A percentile compares a stretch with the other conserved stretches of the same genome.
These are phyloP conservation scores for Sebastes minor DNA, from an alignment of 2,797 vertebrate species.

Conservation along the genomic window DNA sequence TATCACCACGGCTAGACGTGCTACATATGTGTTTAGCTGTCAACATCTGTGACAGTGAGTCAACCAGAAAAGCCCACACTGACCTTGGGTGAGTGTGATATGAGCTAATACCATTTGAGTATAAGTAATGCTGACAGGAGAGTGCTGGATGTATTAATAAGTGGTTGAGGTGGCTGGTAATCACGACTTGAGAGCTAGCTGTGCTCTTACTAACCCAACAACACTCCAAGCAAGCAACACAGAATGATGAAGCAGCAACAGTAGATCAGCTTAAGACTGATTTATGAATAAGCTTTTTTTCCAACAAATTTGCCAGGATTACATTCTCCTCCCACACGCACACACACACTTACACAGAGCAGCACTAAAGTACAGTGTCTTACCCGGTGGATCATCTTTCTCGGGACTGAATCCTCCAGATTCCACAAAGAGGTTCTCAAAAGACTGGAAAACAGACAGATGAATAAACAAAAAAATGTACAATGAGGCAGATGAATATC, in stretches of 20 bases:
- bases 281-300: neutral
- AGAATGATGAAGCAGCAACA: neutral
- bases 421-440: slow-evolving; percentile 93
- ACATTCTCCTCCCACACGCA: neutral
- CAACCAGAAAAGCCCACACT: slow-evolving; percentile 68
- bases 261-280: neutral
- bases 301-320: neutral
- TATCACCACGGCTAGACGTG: neutral
- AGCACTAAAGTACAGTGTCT: slow-evolving; percentile 36
- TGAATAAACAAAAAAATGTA: neutral
- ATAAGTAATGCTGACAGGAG: slow-evolving; percentile 75
- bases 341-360: slow-evolving; percentile 6
- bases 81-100: slow-evolving; percentile 70
- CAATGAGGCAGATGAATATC: slow-evolving; percentile 11
- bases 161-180: slow-evolving; percentile 25
- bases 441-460: slow-evolving; percentile 84
- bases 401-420: slow-evolving; percentile 90
- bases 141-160: slow-evolving; percentile 61
- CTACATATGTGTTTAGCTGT: neutral
- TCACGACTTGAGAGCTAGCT: neutral
- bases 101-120: slow-evolving; percentile 78
- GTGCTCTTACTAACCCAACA: slow-evolving; percentile 11
- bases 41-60: slow-evolving; percentile 30
- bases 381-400: slow-evolving; percentile 90
- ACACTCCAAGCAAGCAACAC: neutral